Evolutionary conservation across 1,140 invertebrate species (phyloP).

Genomic region (Papilio dardanus): DNA sequence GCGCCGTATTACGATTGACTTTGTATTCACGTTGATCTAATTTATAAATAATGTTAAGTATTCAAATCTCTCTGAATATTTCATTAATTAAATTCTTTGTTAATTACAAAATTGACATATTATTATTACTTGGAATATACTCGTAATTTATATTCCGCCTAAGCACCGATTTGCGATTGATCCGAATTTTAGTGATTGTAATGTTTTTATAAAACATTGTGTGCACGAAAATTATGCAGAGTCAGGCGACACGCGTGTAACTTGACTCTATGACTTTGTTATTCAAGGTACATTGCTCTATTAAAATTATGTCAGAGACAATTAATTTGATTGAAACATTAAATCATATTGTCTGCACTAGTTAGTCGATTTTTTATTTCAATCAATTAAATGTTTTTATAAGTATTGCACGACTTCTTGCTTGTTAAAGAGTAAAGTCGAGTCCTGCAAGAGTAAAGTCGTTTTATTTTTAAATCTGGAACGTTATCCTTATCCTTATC

Average conservation of each 20-base stretch:
- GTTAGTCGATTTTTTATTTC: neutral
- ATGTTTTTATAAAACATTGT: conserved; percentile 35
- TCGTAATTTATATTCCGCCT: conserved; percentile 14
- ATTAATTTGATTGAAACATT: conserved; percentile 13
- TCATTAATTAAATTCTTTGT: neutral
- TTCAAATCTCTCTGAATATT: neutral
- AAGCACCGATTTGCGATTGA: conserved; percentile 1
- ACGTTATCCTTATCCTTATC: too few species aligned
- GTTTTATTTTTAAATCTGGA: neutral
- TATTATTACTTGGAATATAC: conserved; percentile 7
- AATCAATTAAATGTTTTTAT: neutral
- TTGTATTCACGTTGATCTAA: conserved; percentile 2
- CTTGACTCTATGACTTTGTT: conserved; percentile 44
- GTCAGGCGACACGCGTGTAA: conserved; percentile 41
- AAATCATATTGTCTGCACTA: neutral
- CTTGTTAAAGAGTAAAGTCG: too few species aligned
- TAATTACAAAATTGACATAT: neutral
- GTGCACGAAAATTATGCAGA: conserved; percentile 12
- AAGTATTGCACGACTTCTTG: neutral
- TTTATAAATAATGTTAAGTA: conserved; percentile 15
- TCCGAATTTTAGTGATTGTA: neutral
- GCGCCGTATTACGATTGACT: conserved; percentile 13
- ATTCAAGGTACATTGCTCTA: conserved; percentile 37
- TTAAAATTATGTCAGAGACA: conserved; percentile 54
- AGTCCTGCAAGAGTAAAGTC: neutral